Evolutionary conservation across 2,797 vertebrate species (phyloP).

Genomic region (Hybognathus amarus): DNA sequence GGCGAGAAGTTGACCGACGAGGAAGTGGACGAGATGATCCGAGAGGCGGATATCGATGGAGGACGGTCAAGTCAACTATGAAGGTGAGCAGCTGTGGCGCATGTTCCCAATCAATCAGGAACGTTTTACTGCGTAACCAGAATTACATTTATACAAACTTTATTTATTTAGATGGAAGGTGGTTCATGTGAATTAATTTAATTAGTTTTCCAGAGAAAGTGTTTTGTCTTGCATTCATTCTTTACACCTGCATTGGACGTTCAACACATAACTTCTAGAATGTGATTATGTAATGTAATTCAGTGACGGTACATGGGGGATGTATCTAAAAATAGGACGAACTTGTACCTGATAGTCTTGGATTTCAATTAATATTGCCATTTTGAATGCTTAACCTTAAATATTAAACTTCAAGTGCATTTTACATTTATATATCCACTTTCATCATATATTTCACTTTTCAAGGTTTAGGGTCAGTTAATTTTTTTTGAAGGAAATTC

Average conservation of each 20-base stretch:
- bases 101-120: neutral
- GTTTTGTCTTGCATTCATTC: neutral
- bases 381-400: neutral
- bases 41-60: slow-evolving; percentile 89
- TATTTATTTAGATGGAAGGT: neutral
- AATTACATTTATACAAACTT: neutral
- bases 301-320: neutral
- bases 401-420: neutral
- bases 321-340: neutral
- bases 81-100: slow-evolving; percentile 73
- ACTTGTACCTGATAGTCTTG: slow-evolving; percentile 4
- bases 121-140: neutral
- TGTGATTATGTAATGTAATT: slow-evolving; percentile 10
- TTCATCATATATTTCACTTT: too few species aligned
- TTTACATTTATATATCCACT: neutral
- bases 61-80: slow-evolving; percentile 93
- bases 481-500: neutral
- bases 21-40: slow-evolving; percentile 92
- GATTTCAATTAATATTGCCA: neutral
- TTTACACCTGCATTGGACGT: neutral
- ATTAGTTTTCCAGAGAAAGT: neutral
- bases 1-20: slow-evolving; percentile 91
- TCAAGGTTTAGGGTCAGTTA: neutral
- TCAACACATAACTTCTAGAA: neutral
- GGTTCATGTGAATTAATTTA: neutral